A percentile compares a stretch with the other conserved stretches of the same genome.
Evolutionary conservation across 2,888 invertebrate species (phyloP).

Genomic region (Merodon equestris): DNA sequence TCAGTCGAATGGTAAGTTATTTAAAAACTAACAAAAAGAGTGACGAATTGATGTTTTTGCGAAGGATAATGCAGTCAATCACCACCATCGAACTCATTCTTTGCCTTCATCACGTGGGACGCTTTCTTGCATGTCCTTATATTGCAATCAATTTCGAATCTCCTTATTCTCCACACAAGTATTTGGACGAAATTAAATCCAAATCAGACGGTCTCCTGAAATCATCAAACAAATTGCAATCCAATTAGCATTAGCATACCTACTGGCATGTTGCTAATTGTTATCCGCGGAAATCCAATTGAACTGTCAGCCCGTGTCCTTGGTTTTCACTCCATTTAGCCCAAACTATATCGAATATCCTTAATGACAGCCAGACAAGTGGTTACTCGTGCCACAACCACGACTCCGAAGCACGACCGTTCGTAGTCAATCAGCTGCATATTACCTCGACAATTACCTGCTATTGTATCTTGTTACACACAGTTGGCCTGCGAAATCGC

Average conservation of each 20-base stretch:
- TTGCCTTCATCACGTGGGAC: too few species aligned
- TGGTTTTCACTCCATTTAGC: slow-evolving; percentile 19
- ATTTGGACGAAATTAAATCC: slow-evolving; percentile 52
- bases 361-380: slow-evolving; percentile 50
- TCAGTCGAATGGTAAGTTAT: too few species aligned
- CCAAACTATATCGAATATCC: slow-evolving; percentile 21
- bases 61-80: too few species aligned
- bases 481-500: neutral
- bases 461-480: slow-evolving; percentile 6
- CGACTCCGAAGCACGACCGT: slow-evolving; percentile 28
- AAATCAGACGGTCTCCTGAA: slow-evolving; percentile 48
- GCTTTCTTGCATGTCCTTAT: too few species aligned
- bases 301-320: slow-evolving; percentile 41
- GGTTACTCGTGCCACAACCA: slow-evolving; percentile 1
- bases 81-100: too few species aligned
- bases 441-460: slow-evolving; percentile 49
- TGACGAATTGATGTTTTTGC: too few species aligned
- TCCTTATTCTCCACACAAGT: neutral
- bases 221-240: slow-evolving; percentile 54
- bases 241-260: slow-evolving; percentile 48
- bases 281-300: slow-evolving; percentile 63
- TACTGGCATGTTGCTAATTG: slow-evolving; percentile 57
- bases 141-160: too few species aligned
- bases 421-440: slow-evolving; percentile 51
- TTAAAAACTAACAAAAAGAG: too few species aligned